Percentiles rank a stretch among this genome's conserved stretches.
Evolutionary conservation across 2,888 invertebrate species (phyloP).

Genomic region (Phymatocera aterrima): DNA sequence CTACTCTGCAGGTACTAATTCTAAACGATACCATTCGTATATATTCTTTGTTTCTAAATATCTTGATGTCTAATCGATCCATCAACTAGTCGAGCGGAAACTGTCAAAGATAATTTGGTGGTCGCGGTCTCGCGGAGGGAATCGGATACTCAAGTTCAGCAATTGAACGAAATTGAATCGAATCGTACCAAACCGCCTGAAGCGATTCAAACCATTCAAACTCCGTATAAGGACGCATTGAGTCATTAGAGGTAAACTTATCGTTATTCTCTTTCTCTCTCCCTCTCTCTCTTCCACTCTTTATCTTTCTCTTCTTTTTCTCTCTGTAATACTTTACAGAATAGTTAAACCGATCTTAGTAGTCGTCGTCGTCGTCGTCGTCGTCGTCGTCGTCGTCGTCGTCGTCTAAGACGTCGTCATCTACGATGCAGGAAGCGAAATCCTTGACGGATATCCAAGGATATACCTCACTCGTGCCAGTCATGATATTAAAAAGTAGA

Average conservation of each 20-base stretch:
- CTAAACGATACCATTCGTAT: too few relatives aligned
- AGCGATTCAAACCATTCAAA: background rate
- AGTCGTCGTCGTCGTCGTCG: background rate
- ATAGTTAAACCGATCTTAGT: background rate
- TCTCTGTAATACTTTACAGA: too few relatives aligned
- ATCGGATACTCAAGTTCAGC: background rate
- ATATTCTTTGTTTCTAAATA: background rate
- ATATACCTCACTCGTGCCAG: background rate
- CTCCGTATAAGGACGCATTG: constrained; percentile 34
- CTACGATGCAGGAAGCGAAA: background rate
- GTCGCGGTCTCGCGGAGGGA: too few relatives aligned
- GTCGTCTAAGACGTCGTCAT: background rate
- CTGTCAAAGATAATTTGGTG: background rate
- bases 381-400: too few relatives aligned
- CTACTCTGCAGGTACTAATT: too few relatives aligned
- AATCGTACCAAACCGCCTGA: background rate
- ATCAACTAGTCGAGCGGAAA: constrained; percentile 8
- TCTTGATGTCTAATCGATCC: background rate
- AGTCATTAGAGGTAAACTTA: constrained; percentile 30
- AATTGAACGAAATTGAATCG: too few relatives aligned
- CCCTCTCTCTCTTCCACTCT: too few relatives aligned
- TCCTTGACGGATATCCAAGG: constrained; percentile 43
- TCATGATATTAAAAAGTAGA: background rate
- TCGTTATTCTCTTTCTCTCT: too few relatives aligned
- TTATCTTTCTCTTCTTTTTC: too few relatives aligned